Evolutionary conservation across 2,113 vertebrate genomes (phyloP).

Genomic region (Campylomormyrus numenius): DNA sequence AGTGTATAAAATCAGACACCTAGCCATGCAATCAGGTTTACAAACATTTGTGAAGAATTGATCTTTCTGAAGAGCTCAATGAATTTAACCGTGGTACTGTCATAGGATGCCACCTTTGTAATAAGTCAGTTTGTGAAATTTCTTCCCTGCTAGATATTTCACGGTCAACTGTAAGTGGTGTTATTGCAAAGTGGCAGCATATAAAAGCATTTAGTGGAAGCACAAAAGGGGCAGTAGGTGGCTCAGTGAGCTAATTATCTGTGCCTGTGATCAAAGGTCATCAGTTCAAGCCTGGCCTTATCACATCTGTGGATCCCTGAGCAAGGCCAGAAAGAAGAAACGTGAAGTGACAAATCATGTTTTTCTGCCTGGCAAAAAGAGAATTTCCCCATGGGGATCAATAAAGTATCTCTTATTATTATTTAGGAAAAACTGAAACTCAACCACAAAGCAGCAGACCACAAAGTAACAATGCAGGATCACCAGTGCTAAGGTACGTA

Average conservation of each 20-base stretch:
- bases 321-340: not conserved
- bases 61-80: not conserved
- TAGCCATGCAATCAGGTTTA: not conserved
- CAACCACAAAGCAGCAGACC: not conserved
- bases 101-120: not conserved
- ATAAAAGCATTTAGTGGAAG: too few species aligned
- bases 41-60: not conserved
- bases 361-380: not conserved
- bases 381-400: not conserved
- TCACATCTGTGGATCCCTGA: not conserved
- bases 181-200: too few species aligned
- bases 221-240: not conserved
- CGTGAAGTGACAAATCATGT: too few species aligned
- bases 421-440: not conserved
- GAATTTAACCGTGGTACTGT: not conserved
- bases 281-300: not conserved
- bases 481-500: not conserved
- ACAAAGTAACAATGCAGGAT: not conserved
- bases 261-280: not conserved
- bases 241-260: not conserved
- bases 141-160: not conserved
- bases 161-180: not conserved
- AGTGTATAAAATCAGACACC: not conserved
- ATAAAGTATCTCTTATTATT: not conserved
- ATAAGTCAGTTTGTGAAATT: not conserved